Percentiles rank a stretch among this genome's conserved stretches.
These are phyloP conservation scores for Eumeta japonica DNA, from an alignment of 1,140 invertebrate genomes.

Conservation along the genomic window DNA sequence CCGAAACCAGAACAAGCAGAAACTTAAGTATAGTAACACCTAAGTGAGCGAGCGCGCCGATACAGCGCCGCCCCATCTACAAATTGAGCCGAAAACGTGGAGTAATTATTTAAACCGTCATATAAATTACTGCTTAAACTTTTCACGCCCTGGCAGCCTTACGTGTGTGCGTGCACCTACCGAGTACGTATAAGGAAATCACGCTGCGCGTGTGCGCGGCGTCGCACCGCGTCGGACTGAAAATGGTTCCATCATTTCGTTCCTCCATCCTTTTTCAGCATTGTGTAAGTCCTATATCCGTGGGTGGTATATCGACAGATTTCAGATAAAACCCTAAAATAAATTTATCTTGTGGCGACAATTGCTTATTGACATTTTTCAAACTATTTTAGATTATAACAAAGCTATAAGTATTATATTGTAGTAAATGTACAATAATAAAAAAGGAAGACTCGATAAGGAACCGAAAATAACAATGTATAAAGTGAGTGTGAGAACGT, in stretches of 20 bases:
- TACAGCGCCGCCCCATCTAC: constrained; percentile 41
- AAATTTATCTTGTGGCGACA: too few relatives aligned
- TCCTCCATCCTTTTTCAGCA: constrained; percentile 49
- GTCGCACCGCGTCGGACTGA: constrained; percentile 24
- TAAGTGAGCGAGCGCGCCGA: too few relatives aligned
- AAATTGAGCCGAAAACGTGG: constrained; percentile 54
- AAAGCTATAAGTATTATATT: too few relatives aligned
- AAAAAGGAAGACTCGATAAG: too few relatives aligned
- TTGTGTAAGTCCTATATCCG: constrained; percentile 34
- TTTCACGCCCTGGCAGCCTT: constrained; percentile 30
- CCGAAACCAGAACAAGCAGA: too few relatives aligned
- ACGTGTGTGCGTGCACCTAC: constrained; percentile 24
- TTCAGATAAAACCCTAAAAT: background rate
- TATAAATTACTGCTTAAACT: constrained; percentile 57
- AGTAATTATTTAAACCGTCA: constrained; percentile 59
- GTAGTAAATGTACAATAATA: too few relatives aligned
- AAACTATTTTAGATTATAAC: too few relatives aligned
- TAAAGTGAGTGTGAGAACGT: too few relatives aligned
- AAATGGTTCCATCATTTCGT: constrained; percentile 52
- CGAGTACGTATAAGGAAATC: constrained; percentile 12
- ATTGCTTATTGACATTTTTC: too few relatives aligned
- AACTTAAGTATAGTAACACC: too few relatives aligned
- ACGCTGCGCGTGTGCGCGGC: constrained; percentile 20
- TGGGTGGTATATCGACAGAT: background rate
- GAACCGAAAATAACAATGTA: too few relatives aligned